Base-by-base conservation (phyloP, 1,140 invertebrate genomes). In the Apis mellifera region DNA sequence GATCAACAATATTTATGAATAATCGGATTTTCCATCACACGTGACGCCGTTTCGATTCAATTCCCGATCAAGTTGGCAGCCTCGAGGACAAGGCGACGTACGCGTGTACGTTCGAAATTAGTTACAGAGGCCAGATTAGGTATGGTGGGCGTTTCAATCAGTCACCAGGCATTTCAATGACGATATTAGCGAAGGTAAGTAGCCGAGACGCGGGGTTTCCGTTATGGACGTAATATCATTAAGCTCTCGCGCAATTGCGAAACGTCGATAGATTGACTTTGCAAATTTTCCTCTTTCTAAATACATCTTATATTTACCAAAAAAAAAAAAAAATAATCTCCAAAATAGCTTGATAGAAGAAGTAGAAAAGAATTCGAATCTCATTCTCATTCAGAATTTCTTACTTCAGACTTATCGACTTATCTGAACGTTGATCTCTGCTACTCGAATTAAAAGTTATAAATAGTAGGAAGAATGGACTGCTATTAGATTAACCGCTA, bases 161-260 rank as follows among this genome's bases (percentile, higher is more conserved):
- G 72, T 89, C 79, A 78, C 71, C 64, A 83, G 32, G 79, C 84
- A 87, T 90, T 81, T 90, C 84, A 91, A 91, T 87, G 88, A 85
- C 84, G 83, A 70, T 64, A 91, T 91, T 91, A 91, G 84, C 84
- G 71, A 82, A 86, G 82, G 50, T 77, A 91, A 87, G 86, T 87
- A 86, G 70, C 84, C 89, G 84, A 90, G 83, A 88, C 87, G 79
- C 74, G 62, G 50, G 23, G 78, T 83, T 84, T 87, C 86, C 86
- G 86, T 26, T 60, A 15, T 55, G 52, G 70, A 52, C 68, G 32
- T 52, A 62, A 60, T 59, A 21, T 83, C 48, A 21, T 71, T 71
- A 42, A 54, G 23, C 26, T 68, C 75, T 85, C 73, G 70, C 59
- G 79, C 70, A 72, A 65, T 13, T 21, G 15, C 19, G 11, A 2